phyloP scores from a whole-genome alignment of 2,797 vertebrate genomes.

The Scolopax rusticola region DNA sequence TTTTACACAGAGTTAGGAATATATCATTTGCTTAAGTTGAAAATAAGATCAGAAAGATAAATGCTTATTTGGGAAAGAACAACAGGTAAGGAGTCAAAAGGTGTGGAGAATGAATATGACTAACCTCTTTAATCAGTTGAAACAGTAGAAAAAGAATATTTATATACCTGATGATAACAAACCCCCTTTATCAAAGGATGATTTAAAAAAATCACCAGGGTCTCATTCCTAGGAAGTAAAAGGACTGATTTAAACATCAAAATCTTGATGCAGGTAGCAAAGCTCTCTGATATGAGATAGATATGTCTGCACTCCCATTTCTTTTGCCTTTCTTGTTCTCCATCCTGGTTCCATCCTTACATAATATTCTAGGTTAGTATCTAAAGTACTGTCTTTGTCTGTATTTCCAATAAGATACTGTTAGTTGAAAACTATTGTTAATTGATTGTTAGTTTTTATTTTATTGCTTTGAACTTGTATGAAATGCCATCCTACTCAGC shows the following conservation, averaged over 20 bases:
- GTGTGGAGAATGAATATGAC: not conserved
- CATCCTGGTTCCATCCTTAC: not conserved
- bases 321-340: not conserved
- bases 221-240: not conserved
- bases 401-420: not conserved
- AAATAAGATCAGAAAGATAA: not conserved
- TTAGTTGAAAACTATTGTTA: not conserved
- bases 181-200: not conserved
- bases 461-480: not conserved
- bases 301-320: accelerated
- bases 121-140: not conserved
- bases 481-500: not conserved
- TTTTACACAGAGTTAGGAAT: not conserved
- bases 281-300: not conserved
- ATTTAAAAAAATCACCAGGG: not conserved
- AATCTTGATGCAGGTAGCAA: not conserved
- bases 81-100: not conserved
- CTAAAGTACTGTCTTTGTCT: not conserved
- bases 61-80: not conserved
- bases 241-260: not conserved
- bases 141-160: not conserved
- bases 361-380: not conserved
- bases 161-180: not conserved
- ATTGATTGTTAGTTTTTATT: not conserved
- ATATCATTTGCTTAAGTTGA: not conserved